Conservation (phyloP, 2,888 invertebrate species). For the Trissolcus brochymenae region DNA sequence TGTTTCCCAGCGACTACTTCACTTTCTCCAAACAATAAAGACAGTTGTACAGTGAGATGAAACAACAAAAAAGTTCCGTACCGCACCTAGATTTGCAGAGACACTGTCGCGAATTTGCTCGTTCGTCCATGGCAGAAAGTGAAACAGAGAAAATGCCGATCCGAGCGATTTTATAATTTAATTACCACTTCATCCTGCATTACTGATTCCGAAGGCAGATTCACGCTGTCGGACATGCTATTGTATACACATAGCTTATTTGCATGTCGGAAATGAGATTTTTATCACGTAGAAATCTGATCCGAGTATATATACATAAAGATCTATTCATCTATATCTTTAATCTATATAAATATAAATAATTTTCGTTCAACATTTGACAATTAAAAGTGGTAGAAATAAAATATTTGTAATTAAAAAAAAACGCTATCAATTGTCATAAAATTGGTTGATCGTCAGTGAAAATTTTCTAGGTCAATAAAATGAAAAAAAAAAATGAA, state of each 20-base stretch:
- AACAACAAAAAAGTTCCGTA: no score
- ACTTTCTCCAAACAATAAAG: no score
- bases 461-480: constrained; percentile 41
- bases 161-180: constrained; percentile 46
- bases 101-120: not conserved
- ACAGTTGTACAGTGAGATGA: no score
- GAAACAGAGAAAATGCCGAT: constrained; percentile 35
- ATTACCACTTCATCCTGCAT: constrained; percentile 48
- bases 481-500: constrained; percentile 12
- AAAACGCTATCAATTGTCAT: no score
- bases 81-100: no score
- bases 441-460: not conserved
- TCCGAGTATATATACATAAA: not conserved
- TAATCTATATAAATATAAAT: no score
- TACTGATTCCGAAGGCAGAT: constrained; percentile 45
- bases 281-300: constrained; percentile 26
- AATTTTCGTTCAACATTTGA: no score
- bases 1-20: no score
- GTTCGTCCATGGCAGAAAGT: constrained; percentile 31
- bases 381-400: not conserved
- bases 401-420: not conserved
- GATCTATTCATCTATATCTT: no score
- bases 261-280: constrained; percentile 50
- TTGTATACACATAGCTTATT: constrained; percentile 33
- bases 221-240: constrained; percentile 34